These are phyloP conservation scores for Albula glossodonta DNA, from an alignment of 2,113 vertebrate species.

Conservation along the genomic window DNA sequence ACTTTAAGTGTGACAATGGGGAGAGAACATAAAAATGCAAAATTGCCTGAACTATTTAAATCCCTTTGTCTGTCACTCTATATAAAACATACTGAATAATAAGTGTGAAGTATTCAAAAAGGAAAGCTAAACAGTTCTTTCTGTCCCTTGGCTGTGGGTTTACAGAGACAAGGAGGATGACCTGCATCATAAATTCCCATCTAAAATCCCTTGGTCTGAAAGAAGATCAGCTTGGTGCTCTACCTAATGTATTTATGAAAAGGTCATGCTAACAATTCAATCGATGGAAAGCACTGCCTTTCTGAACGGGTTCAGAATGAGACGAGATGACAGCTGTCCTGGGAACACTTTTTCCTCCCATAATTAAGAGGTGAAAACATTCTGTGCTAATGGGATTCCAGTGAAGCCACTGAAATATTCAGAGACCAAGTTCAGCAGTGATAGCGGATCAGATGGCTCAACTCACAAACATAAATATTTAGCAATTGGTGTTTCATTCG, in stretches of 20 bases:
- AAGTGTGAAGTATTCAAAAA: neutral
- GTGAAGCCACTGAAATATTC: neutral
- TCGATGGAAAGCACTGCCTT: neutral
- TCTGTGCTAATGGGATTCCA: neutral
- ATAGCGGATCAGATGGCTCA: neutral
- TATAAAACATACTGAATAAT: neutral
- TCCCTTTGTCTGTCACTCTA: neutral
- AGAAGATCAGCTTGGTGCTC: constrained; percentile 45
- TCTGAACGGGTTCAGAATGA: neutral
- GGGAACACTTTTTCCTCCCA: neutral
- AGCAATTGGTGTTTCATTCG: neutral
- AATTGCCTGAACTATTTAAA: neutral
- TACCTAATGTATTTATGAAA: constrained; percentile 54
- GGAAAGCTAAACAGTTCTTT: neutral
- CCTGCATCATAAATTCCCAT: constrained; percentile 35
- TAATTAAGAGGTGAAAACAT: constrained; percentile 9
- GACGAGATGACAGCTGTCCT: neutral
- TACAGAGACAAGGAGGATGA: neutral
- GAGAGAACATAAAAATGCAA: neutral
- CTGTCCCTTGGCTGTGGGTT: neutral
- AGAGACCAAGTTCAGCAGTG: neutral
- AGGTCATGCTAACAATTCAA: constrained; percentile 47
- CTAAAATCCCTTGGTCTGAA: constrained; percentile 28
- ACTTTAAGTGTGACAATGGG: neutral
- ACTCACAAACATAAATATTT: neutral